phyloP scores from a whole-genome alignment of 1,140 invertebrate species.

The Hylyphantes graminicola region DNA sequence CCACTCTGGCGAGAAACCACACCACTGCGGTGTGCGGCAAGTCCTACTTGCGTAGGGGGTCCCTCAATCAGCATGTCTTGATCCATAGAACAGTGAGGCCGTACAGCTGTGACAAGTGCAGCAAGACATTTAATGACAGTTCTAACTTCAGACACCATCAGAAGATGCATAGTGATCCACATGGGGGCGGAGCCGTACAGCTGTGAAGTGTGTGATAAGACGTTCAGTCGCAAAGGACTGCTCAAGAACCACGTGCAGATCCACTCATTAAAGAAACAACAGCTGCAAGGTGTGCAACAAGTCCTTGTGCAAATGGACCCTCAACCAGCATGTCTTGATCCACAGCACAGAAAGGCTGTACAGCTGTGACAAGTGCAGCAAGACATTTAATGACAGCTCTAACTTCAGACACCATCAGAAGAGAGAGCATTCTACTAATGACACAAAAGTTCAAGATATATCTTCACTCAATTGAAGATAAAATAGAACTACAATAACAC shows the following conservation, averaged over 20 bases:
- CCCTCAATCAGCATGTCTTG: neutral
- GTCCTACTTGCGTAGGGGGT: neutral
- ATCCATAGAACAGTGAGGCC: neutral
- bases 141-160: conserved; percentile 15
- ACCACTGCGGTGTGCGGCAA: conserved; percentile 6
- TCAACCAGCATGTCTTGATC: neutral
- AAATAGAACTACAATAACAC: too few species aligned
- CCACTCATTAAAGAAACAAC: conserved; percentile 64
- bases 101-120: too few species aligned
- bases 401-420: too few species aligned
- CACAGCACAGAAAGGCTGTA: neutral
- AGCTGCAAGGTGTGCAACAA: conserved; percentile 67
- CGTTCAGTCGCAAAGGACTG: neutral
- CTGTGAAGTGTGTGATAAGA: conserved; percentile 24
- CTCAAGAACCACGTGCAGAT: neutral
- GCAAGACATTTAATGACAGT: neutral
- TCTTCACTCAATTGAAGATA: too few species aligned
- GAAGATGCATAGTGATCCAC: neutral
- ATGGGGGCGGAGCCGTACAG: conserved; percentile 14
- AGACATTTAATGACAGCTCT: too few species aligned
- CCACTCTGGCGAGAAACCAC: conserved; percentile 11
- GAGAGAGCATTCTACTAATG: too few species aligned
- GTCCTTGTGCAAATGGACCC: neutral
- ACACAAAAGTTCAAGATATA: too few species aligned
- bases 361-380: too few species aligned